phyloP scores from a whole-genome alignment of 2,113 vertebrate species.

The Osmerus eperlanus region DNA sequence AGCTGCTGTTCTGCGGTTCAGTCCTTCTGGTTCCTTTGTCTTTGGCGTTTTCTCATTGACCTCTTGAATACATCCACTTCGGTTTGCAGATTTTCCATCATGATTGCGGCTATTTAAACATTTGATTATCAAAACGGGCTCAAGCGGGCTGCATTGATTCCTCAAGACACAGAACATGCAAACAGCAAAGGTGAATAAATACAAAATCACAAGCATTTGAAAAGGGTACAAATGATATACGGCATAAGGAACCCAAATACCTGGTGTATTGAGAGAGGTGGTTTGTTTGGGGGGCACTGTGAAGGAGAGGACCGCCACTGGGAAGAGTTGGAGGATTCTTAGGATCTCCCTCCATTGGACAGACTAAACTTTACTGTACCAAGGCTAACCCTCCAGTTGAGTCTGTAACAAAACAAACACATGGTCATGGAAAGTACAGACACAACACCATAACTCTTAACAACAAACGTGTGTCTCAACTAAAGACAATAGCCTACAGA shows the following conservation, averaged over 20 bases:
- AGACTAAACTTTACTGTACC: slow-evolving; percentile 65
- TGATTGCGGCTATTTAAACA: slow-evolving; percentile 36
- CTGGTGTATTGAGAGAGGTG: slow-evolving; percentile 51
- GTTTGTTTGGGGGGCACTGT: slow-evolving; percentile 50
- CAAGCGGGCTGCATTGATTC: no score
- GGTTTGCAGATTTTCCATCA: slow-evolving; percentile 34
- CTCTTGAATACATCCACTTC: slow-evolving; percentile 44
- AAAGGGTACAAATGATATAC: slow-evolving; percentile 2
- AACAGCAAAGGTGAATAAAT: neutral
- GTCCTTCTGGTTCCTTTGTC: slow-evolving; percentile 6
- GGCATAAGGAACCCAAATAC: slow-evolving; percentile 27
- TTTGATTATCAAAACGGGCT: neutral
- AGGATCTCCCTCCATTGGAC: slow-evolving; percentile 64
- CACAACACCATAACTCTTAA: neutral
- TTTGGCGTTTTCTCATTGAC: slow-evolving; percentile 4
- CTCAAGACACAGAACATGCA: neutral
- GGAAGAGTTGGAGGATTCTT: slow-evolving; percentile 48
- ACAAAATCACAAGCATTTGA: neutral
- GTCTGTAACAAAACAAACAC: slow-evolving; percentile 38
- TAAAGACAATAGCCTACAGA: neutral
- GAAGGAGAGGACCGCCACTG: slow-evolving; percentile 46
- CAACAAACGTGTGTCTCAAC: slow-evolving; percentile 40
- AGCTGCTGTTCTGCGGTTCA: slow-evolving; percentile 5
- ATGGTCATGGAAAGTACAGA: slow-evolving; percentile 1
- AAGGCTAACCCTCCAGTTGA: slow-evolving; percentile 23